A percentile compares a stretch with the other conserved stretches of the same genome.
Evolutionary conservation across 2,888 invertebrate species (phyloP).

Genomic region (Sussaba pulchella): DNA sequence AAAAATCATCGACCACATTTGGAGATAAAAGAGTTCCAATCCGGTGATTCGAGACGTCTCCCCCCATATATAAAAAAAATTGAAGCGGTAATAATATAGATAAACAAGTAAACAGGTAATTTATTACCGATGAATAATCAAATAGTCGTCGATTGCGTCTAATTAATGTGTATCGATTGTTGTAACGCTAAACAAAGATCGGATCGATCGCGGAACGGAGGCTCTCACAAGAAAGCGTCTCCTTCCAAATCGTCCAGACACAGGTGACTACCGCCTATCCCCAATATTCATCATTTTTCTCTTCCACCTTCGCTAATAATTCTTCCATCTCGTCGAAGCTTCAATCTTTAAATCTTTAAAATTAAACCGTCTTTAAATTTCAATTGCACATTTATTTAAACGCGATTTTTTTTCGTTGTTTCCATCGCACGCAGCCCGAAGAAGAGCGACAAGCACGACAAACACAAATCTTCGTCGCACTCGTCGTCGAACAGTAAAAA

Average conservation of each 20-base stretch:
- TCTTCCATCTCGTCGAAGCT: no score
- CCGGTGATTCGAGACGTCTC: no score
- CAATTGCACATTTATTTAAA: neutral
- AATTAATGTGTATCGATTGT: conserved; percentile 69
- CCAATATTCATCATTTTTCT: conserved; percentile 20
- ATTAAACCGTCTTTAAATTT: neutral
- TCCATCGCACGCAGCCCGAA: conserved; percentile 79
- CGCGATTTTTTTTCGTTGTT: conserved; percentile 32
- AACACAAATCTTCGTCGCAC: conserved; percentile 82
- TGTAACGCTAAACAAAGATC: conserved; percentile 79
- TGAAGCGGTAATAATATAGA: no score
- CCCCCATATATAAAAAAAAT: no score
- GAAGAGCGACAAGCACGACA: conserved; percentile 83
- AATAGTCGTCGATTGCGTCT: conserved; percentile 51
- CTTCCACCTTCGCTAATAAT: neutral
- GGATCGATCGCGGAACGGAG: conserved; percentile 82
- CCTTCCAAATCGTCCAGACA: conserved; percentile 87
- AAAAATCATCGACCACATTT: no score
- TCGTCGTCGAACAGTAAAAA: conserved; percentile 87
- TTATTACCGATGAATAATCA: no score
- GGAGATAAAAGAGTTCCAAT: no score
- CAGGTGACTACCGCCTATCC: conserved; percentile 84
- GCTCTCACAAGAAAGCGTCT: conserved; percentile 84
- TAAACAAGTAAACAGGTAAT: no score
- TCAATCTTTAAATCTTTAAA: no score